Percentiles rank a stretch among this genome's conserved stretches.
These are phyloP conservation scores for Polylopha cassiicola DNA, from an alignment of 2,888 invertebrate genomes.

Conservation along the genomic window DNA sequence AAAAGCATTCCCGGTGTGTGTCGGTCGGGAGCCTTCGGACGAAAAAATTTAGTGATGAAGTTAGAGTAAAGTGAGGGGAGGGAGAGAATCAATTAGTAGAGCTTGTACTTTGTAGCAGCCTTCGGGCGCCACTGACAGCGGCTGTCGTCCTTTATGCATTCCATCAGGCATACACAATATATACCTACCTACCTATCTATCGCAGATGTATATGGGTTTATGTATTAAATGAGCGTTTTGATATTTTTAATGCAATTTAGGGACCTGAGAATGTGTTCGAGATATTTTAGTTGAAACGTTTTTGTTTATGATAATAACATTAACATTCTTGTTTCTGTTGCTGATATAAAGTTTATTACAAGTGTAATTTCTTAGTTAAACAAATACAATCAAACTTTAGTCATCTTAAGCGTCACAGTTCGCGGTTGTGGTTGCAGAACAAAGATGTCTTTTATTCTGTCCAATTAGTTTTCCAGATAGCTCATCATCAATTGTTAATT, in stretches of 20 bases:
- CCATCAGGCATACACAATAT: no score
- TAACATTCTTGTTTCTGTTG: conserved; percentile 6
- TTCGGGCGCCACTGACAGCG: conserved; percentile 20
- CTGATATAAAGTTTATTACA: neutral
- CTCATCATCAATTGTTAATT: no score
- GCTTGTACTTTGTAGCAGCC: conserved; percentile 17
- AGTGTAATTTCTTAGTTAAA: conserved; percentile 1
- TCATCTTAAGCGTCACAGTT: neutral
- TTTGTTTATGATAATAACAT: conserved; percentile 7
- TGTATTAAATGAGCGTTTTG: no score
- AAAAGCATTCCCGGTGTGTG: conserved; percentile 67
- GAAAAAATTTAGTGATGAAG: conserved; percentile 48
- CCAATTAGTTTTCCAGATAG: no score
- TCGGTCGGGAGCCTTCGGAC: conserved; percentile 37
- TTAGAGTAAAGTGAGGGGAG: conserved; percentile 39
- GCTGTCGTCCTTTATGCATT: conserved; percentile 6
- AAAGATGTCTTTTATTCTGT: neutral
- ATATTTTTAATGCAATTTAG: no score
- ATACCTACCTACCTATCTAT: no score
- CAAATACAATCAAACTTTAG: neutral
- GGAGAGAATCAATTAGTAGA: conserved; percentile 34
- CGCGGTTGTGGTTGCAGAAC: neutral
- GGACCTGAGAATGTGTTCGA: no score
- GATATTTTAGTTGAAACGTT: no score
- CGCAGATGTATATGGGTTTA: no score